Percentiles rank a stretch among this genome's conserved stretches.
Conservation (phyloP, 1,140 invertebrate species). For the Atta colombica region DNA sequence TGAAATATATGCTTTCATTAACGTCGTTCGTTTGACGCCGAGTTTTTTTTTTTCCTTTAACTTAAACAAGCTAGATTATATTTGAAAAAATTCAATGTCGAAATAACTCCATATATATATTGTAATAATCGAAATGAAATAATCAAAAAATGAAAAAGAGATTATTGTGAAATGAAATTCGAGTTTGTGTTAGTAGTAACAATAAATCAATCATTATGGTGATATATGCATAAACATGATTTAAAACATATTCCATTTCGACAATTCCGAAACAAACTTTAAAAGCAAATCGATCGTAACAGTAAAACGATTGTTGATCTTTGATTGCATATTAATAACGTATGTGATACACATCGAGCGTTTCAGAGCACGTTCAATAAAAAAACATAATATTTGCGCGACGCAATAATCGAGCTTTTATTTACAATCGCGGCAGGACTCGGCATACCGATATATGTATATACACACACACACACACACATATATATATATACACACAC, state of each 20-base stretch:
- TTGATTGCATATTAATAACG: constrained; percentile 53
- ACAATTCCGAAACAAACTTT: constrained; percentile 41
- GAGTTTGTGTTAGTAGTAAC: background rate
- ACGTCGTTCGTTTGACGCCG: too few species aligned
- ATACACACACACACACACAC: background rate
- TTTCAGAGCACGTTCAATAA: constrained; percentile 39
- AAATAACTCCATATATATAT: background rate
- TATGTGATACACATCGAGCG: constrained; percentile 40
- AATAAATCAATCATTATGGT: constrained; percentile 47
- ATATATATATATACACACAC: too few species aligned
- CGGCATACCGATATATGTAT: background rate
- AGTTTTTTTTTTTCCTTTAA: background rate
- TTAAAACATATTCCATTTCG: constrained; percentile 47
- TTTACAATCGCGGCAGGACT: constrained; percentile 34
- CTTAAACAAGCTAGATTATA: background rate
- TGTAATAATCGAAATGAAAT: background rate
- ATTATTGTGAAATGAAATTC: constrained; percentile 4
- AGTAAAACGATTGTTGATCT: constrained; percentile 29
- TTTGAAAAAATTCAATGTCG: background rate
- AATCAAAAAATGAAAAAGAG: background rate
- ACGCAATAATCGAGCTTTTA: constrained; percentile 49
- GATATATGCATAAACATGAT: constrained; percentile 35
- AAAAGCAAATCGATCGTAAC: constrained; percentile 43
- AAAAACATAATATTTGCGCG: constrained; percentile 57
- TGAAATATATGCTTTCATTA: constrained; percentile 3